Base-by-base conservation (phyloP, 2,797 vertebrate genomes). In the Antrozous pallidus region DNA sequence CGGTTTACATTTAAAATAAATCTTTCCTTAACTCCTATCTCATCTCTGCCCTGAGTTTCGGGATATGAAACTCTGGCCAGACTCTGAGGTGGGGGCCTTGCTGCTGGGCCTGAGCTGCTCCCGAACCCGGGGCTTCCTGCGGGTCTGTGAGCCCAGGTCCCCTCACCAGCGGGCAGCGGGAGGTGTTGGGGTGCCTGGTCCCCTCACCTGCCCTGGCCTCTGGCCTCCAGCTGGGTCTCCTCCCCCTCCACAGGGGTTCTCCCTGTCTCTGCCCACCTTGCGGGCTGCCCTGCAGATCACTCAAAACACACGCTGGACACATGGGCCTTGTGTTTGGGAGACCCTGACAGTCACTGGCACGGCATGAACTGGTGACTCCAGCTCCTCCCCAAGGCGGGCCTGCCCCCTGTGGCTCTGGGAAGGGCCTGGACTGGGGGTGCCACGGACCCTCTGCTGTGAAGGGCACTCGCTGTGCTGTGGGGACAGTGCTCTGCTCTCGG, bases 1-100 rank as follows among this genome's bases (percentile, higher is more conserved):
- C 82, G 8, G 88, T 92, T 98, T 97, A 97, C 93, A 0, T 91
- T 96, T 96, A 97, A 97, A 97, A 97, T 96, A 98, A 98, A 97
- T 88, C 93, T 97, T 98, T 96, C 97, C 97, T 96, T 95, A 97
- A 77, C 69, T 96, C 47, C 11, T 28, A 87, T 78, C 71, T 56
- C 91, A 93, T 92, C 58, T 17, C 67, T 63, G 77, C 73, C 36
- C 73, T 73, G 90, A 92, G 91, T 1, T 0, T 0, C 16, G 9
- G 93, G n/a, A n/a, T n/a, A n/a, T n/a, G n/a, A n/a, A n/a, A n/a
- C n/a, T n/a, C n/a, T n/a, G n/a, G n/a, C n/a, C n/a, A n/a, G n/a
- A n/a, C n/a, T n/a, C n/a, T n/a, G n/a, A n/a, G n/a, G n/a, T n/a
- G n/a, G n/a, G n/a, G n/a, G n/a, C n/a, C n/a, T n/a, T n/a, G n/a